A percentile compares a stretch with the other conserved stretches of the same genome.
These are phyloP conservation scores for Sebastes ruberrimus DNA, from an alignment of 2,797 vertebrate genomes.

Conservation along the genomic window DNA sequence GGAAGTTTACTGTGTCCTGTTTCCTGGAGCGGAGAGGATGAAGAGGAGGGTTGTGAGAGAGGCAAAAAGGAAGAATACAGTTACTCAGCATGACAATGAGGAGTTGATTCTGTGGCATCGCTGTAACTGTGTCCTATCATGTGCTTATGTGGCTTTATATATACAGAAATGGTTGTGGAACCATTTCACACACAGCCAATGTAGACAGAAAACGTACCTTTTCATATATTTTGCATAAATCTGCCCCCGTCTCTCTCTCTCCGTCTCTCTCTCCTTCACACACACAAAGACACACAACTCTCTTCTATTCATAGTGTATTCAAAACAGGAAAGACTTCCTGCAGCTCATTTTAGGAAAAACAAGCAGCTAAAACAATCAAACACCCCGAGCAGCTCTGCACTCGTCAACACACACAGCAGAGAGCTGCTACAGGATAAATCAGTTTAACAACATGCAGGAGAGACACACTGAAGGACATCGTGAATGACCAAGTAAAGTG, in stretches of 20 bases:
- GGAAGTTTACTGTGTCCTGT: constrained; percentile 83
- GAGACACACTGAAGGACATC: not conserved
- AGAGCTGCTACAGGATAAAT: constrained; percentile 17
- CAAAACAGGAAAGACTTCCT: constrained; percentile 85
- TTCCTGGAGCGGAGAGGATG: constrained; percentile 79
- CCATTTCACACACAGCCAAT: not conserved
- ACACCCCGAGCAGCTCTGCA: constrained; percentile 25
- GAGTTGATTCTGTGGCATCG: not conserved
- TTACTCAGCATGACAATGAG: constrained; percentile 40
- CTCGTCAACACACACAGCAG: constrained; percentile 4
- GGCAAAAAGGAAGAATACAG: constrained; percentile 70
- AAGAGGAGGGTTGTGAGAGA: constrained; percentile 74
- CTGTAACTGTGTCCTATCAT: not conserved
- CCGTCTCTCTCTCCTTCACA: not conserved
- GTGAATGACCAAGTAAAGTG: not conserved
- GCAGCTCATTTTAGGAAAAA: constrained; percentile 82
- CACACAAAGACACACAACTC: constrained; percentile 34
- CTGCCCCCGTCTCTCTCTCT: not conserved
- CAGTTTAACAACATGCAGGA: constrained; percentile 1
- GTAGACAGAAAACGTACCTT: not conserved
- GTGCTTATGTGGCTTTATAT: not conserved
- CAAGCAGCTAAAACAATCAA: constrained; percentile 75
- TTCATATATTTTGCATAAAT: not conserved
- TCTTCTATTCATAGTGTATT: constrained; percentile 76
- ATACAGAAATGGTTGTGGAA: not conserved